A percentile compares a stretch with the other conserved stretches of the same genome.
These are phyloP conservation scores for Polyommatus iphigenia DNA, from an alignment of 2,888 invertebrate genomes.

Conservation along the genomic window DNA sequence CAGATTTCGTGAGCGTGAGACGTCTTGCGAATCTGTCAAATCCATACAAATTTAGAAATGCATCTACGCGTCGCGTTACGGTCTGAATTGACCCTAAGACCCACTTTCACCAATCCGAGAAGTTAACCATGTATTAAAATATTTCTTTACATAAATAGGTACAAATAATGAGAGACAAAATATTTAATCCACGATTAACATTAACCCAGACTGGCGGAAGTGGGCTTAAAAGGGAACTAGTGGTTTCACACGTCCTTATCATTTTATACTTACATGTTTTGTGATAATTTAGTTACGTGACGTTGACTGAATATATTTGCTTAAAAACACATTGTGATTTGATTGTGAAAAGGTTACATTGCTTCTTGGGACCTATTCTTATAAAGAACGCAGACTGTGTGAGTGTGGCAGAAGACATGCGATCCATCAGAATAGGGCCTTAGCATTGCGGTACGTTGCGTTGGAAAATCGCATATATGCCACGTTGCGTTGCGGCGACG, in stretches of 20 bases:
- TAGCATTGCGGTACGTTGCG: neutral
- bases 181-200: neutral
- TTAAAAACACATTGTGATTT: conserved; percentile 11
- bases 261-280: conserved; percentile 21
- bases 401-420: too few species aligned
- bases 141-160: too few species aligned
- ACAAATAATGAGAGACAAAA: neutral
- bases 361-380: neutral
- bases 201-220: neutral
- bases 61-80: too few species aligned
- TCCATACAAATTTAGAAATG: too few species aligned
- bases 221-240: neutral
- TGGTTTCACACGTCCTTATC: neutral
- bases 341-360: neutral
- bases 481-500: neutral
- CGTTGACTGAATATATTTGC: conserved; percentile 19
- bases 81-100: neutral
- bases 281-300: conserved; percentile 11
- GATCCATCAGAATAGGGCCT: too few species aligned
- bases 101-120: neutral
- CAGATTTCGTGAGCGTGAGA: too few species aligned
- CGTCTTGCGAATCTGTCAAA: too few species aligned
- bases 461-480: neutral
- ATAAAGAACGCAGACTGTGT: too few species aligned
- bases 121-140: neutral